These are phyloP conservation scores for Panzeria rudis DNA, from an alignment of 2,888 invertebrate species.

Conservation along the genomic window DNA sequence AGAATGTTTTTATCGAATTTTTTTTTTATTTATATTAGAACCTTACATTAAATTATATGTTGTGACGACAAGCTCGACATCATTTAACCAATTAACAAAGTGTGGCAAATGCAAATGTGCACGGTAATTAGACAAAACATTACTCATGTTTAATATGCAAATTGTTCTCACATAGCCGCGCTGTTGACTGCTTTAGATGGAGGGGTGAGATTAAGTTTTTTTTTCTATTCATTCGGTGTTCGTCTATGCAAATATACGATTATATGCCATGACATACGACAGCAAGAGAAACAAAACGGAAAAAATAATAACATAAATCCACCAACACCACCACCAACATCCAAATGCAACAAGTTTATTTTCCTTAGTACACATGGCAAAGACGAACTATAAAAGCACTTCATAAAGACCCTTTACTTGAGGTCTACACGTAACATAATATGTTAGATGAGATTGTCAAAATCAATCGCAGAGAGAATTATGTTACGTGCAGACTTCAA, in stretches of 20 bases:
- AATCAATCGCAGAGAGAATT: no score
- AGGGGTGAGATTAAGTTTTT: background rate
- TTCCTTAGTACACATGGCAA: background rate
- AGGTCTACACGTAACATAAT: no score
- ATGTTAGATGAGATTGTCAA: no score
- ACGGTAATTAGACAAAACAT: conserved; percentile 75
- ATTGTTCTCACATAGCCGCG: conserved; percentile 59
- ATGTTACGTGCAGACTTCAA: no score
- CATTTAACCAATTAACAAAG: conserved; percentile 73
- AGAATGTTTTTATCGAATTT: conserved; percentile 46
- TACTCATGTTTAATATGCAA: conserved; percentile 73
- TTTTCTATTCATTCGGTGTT: background rate
- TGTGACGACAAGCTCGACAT: conserved; percentile 72
- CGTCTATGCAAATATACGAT: conserved; percentile 28
- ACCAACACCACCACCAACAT: conserved; percentile 50
- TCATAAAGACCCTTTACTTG: background rate
- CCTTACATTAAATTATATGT: conserved; percentile 62
- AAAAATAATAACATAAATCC: conserved; percentile 47
- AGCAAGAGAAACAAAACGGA: background rate
- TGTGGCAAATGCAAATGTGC: conserved; percentile 72
- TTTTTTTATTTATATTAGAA: conserved; percentile 38
- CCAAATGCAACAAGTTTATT: conserved; percentile 51
- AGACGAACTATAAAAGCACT: conserved; percentile 2
- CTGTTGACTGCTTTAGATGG: background rate
- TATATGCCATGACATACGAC: conserved; percentile 13